Percentiles rank a stretch among this genome's conserved stretches.
These are phyloP conservation scores for Aleiodes alternator DNA, from an alignment of 2,888 invertebrate species.

Conservation along the genomic window DNA sequence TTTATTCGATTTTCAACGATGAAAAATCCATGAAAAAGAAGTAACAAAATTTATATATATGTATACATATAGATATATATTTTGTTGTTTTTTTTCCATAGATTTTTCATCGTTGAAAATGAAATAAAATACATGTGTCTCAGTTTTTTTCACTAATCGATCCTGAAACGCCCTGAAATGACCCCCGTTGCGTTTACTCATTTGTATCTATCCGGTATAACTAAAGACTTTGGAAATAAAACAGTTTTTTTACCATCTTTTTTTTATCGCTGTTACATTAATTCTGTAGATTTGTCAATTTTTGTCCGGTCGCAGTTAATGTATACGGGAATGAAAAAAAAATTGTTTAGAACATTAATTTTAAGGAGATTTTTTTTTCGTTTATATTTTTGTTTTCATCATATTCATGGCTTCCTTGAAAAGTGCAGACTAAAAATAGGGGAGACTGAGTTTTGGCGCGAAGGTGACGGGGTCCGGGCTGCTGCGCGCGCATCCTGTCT, in stretches of 20 bases:
- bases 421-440: too few species aligned
- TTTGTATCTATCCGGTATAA: constrained; percentile 43
- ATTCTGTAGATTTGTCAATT: too few species aligned
- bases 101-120: constrained; percentile 42
- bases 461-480: not conserved
- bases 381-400: too few species aligned
- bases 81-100: constrained; percentile 19
- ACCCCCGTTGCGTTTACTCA: constrained; percentile 40
- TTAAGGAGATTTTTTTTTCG: too few species aligned
- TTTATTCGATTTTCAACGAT: constrained; percentile 27
- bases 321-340: too few species aligned
- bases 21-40: constrained; percentile 41
- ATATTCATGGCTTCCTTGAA: too few species aligned
- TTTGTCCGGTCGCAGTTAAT: too few species aligned
- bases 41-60: not conserved
- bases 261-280: not conserved
- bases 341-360: too few species aligned
- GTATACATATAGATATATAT: too few species aligned
- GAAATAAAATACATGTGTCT: constrained; percentile 1
- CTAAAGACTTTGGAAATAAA: constrained; percentile 29
- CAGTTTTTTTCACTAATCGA: constrained; percentile 39
- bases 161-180: constrained; percentile 31
- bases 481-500: not conserved
- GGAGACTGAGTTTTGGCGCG: too few species aligned
- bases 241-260: constrained; percentile 7